phyloP scores from a whole-genome alignment of 1,140 invertebrate species.

The Hypothenemus hampei region DNA sequence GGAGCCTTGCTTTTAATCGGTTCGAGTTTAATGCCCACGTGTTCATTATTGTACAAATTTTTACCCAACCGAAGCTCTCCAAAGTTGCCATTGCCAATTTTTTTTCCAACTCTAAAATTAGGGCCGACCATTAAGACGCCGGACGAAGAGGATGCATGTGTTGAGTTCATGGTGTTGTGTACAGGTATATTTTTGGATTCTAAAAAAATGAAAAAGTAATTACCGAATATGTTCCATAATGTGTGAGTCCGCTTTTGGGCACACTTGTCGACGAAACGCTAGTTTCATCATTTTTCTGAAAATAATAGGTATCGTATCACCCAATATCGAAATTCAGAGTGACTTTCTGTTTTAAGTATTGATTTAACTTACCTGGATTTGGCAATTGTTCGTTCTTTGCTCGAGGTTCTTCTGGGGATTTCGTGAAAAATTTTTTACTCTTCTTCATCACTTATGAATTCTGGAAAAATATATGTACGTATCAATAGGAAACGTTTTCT shows the following conservation, averaged over 20 bases:
- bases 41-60: conserved; percentile 99
- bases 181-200: conserved; percentile 28
- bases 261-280: conserved; percentile 7
- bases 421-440: neutral
- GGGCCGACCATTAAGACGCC: conserved; percentile 94
- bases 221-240: conserved; percentile 21
- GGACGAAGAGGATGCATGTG: conserved; percentile 25
- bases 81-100: conserved; percentile 99
- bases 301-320: no score
- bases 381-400: neutral
- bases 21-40: conserved; percentile 99
- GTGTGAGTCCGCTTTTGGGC: neutral
- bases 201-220: conserved; percentile 27
- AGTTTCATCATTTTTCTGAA: conserved; percentile 20
- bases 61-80: conserved; percentile 97
- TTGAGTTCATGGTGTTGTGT: conserved; percentile 29
- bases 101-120: conserved; percentile 99
- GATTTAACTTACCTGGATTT: neutral
- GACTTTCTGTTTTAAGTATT: no score
- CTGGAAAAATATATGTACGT: conserved; percentile 6
- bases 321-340: no score
- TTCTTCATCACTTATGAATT: conserved; percentile 1
- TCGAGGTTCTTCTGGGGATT: neutral
- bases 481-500: neutral
- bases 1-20: conserved; percentile 99